Percentiles rank a stretch among this genome's conserved stretches.
Conservation (phyloP, 2,797 vertebrate species). For the Gambusia yucatana region DNA sequence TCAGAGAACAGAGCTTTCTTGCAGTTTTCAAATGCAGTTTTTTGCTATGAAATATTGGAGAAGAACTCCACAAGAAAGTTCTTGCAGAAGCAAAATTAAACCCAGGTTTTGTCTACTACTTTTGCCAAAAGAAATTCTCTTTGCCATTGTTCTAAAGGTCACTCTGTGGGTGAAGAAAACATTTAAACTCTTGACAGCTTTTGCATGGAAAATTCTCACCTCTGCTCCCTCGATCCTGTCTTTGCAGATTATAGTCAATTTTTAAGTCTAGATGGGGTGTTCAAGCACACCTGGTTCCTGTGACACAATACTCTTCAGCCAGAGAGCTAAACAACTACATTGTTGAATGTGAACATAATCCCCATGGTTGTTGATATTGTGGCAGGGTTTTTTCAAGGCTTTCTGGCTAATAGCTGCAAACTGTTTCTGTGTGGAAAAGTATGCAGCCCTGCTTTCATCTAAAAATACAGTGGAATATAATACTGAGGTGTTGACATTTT, state of each 20-base stretch:
- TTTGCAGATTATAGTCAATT: slow-evolving; percentile 23
- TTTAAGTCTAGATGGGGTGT: slow-evolving; percentile 6
- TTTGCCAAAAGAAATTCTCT: background rate
- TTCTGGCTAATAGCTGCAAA: background rate
- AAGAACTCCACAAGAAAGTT: background rate
- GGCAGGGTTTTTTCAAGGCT: background rate
- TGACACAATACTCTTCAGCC: slow-evolving; percentile 13
- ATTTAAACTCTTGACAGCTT: slow-evolving; percentile 13
- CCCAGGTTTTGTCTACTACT: background rate
- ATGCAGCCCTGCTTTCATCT: background rate
- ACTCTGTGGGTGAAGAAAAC: slow-evolving; percentile 22
- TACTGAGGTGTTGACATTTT: background rate
- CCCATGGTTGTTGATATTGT: background rate
- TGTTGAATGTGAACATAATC: background rate
- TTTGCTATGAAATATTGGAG: background rate
- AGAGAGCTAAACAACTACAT: background rate
- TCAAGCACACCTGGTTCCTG: slow-evolving; percentile 38
- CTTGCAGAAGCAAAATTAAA: background rate
- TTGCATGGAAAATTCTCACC: slow-evolving; percentile 22
- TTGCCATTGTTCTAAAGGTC: slow-evolving; percentile 37
- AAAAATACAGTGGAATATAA: background rate
- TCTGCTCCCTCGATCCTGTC: slow-evolving; percentile 30
- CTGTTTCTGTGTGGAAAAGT: background rate
- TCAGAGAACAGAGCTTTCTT: background rate
- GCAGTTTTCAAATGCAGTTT: background rate